A percentile compares a stretch with the other conserved stretches of the same genome.
phyloP scores from a whole-genome alignment of 2,888 invertebrate genomes.

The Melanargia galathea region DNA sequence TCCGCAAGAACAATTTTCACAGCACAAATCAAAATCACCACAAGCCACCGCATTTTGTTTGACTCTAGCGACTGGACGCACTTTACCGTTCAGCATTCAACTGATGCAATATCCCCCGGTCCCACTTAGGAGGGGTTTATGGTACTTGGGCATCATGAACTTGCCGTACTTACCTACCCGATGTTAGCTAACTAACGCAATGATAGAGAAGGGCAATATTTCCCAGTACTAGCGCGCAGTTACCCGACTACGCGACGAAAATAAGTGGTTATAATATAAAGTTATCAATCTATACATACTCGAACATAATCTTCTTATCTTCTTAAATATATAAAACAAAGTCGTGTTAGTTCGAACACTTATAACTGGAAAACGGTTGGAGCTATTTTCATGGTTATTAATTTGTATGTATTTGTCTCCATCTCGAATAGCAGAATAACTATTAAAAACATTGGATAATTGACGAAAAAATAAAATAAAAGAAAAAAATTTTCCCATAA shows the following conservation, averaged over 20 bases:
- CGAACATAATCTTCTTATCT: no score
- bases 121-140: constrained; percentile 25
- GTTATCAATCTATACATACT: background rate
- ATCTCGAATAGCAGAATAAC: no score
- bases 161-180: background rate
- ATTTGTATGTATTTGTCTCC: no score
- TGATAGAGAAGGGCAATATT: constrained; percentile 4
- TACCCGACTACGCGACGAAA: background rate
- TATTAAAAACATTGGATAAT: no score
- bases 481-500: no score
- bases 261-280: background rate
- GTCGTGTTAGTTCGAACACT: no score
- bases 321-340: no score
- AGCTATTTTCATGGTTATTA: no score
- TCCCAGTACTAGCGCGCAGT: background rate
- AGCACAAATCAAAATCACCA: constrained; percentile 40
- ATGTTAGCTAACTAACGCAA: constrained; percentile 9
- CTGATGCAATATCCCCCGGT: constrained; percentile 29
- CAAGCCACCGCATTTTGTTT: constrained; percentile 44
- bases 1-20: constrained; percentile 39
- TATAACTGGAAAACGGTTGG: no score
- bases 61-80: constrained; percentile 26
- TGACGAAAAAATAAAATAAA: no score
- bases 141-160: constrained; percentile 3
- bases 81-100: constrained; percentile 4